phyloP scores from a whole-genome alignment of 2,888 invertebrate genomes.

The Lithophane ornitopus region DNA sequence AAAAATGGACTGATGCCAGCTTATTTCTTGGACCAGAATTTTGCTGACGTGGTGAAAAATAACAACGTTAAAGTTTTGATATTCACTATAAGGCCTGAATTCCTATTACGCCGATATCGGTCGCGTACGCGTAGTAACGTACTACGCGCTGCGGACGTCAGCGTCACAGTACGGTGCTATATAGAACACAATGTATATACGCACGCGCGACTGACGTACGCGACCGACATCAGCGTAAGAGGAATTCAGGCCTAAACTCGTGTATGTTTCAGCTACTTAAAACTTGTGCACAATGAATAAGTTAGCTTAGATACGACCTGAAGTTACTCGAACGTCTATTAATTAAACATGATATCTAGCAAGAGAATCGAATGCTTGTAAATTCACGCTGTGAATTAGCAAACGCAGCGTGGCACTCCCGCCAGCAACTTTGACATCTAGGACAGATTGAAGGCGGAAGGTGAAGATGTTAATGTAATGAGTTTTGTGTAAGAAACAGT shows the following conservation, averaged over 20 bases:
- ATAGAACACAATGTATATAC: too few relatives aligned
- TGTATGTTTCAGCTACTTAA: neutral
- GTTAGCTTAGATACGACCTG: neutral
- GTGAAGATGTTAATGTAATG: neutral
- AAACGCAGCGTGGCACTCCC: too few relatives aligned
- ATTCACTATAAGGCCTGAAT: neutral
- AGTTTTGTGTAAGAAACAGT: too few relatives aligned
- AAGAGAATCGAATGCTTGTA: neutral
- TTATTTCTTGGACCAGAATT: conserved; percentile 8
- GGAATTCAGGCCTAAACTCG: neutral
- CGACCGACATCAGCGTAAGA: too few relatives aligned
- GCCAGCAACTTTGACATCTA: conserved; percentile 1
- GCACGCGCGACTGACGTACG: too few relatives aligned
- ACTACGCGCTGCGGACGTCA: too few relatives aligned
- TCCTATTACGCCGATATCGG: too few relatives aligned
- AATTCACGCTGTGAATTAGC: neutral
- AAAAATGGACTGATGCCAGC: conserved; percentile 31
- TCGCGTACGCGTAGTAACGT: too few relatives aligned
- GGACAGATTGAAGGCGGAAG: neutral
- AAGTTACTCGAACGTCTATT: conserved; percentile 4
- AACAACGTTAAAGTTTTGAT: neutral
- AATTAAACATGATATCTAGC: conserved; percentile 11
- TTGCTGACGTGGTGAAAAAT: conserved; percentile 2
- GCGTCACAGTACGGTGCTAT: too few relatives aligned
- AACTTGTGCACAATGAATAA: neutral